Evolutionary conservation across 2,797 vertebrate genomes (phyloP), one percentile per base, ranked within the genome.

Genomic region (Vultur gryphus): DNA sequence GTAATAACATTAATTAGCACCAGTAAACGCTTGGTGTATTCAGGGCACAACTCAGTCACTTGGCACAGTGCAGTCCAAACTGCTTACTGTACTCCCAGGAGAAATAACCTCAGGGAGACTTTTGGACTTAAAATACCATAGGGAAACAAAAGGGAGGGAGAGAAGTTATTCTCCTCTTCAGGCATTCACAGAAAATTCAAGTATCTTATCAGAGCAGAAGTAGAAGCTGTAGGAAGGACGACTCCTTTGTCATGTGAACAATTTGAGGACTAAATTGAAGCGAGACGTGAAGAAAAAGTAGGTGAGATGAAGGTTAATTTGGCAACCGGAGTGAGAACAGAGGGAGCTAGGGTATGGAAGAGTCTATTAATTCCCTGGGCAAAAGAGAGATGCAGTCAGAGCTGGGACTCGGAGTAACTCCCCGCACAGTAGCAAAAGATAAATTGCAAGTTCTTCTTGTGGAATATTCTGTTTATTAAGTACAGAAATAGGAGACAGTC

Each of bases 181-280:
- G 62, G 87, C 44, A 16, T 46, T 87, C 76, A 85, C 48, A 64
- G 83, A 69, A 87, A 93, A 90, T 59, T 64, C 92, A 61, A 71
- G 66, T 92, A 39, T 93, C 93, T 90, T 91, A 80, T 97, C 94
- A 81, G 94, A 82, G 66, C 89, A 76, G 91, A 91, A 57, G 78
- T 59, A 88, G 62, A 71, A 67, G 83, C 87, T 48, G 62, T 14
- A 79, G 62, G 41, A 90, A 85, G 92, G 87, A 94, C 29, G 14
- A 78, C 85, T 93, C 66, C 67, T 96, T 95, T 91, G 89, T 93
- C 72, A 46, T 58, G 84, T 82, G 91, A 97, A 92, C 96, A 95
- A 96, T 95, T 93, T 93, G 83, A 92, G 88, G 73, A 65, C 77
- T 81, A 97, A 94, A 96, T 93, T 92, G 90, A 97, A 97, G 96